Evolutionary conservation across 2,797 vertebrate species (phyloP), one percentile per base, ranked within the genome.

Genomic region (Pampus argenteus): DNA sequence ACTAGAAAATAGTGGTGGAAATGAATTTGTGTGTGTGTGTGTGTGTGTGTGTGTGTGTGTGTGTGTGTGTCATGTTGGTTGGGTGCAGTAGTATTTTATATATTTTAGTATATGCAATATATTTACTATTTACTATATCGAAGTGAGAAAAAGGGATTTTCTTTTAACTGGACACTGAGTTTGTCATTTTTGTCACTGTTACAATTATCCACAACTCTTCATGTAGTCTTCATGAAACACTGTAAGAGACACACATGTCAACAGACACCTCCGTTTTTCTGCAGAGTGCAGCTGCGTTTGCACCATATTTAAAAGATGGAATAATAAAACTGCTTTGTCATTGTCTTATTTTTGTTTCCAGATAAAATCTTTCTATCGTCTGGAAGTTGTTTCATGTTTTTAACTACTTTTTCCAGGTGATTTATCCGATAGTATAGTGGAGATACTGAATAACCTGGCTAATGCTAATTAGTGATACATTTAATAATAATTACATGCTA

Each of bases 41-140:
- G 48, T 26, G 13, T 45, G 14, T 63, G 51, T 42, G 51, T 40
- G 50, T 56, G 50, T 56, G 48, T 45, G 48, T 60, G 28, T 36
- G 34, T 36, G 34, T 36, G 34, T 36, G 34, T 36, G 34, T 36
- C 34, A 36, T 49, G 23, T 40, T 25, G 26, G 20, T 23, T 18
- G 6, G 60, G 15, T 55, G 28, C 6, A n/a, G 47, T 15, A 9
- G 10, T 20, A 0, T 45, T 70, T 59, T 54, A 26, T 70, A 52
- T 54, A 26, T 48, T 60, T 55, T 36, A 34, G 20, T 15, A 54
- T 55, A 47, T 50, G 3, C 9, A 49, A 17, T 22, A 48, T 15
- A 48, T 28, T 20, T 13, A 6, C 25, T 36, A 9, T 36, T 36
- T 36, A 36, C 8, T 36, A n/a, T 36, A 36, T 36, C 8, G 9